These are phyloP conservation scores for Drosophila dives DNA, from an alignment of 2,888 invertebrate species.

Conservation along the genomic window DNA sequence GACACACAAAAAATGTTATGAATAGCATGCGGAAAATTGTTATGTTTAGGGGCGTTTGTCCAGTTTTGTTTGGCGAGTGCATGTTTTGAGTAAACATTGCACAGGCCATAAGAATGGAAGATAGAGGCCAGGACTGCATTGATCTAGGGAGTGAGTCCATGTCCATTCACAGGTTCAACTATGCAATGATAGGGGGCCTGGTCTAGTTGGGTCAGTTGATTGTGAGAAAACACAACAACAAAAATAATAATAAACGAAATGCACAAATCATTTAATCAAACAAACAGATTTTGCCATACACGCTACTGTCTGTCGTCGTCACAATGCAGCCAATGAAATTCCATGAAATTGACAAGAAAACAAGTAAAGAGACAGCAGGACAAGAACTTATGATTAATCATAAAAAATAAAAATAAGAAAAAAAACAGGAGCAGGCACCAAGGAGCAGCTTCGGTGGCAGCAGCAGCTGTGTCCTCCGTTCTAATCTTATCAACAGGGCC, in stretches of 20 bases:
- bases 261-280: conserved; percentile 71
- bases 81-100: conserved; percentile 73
- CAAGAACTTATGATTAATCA: conserved; percentile 54
- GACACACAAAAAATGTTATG: conserved; percentile 15
- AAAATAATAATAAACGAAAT: conserved; percentile 22
- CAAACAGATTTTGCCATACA: conserved; percentile 19
- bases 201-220: conserved; percentile 41
- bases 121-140: conserved; percentile 2
- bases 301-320: conserved; percentile 46
- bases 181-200: conserved; percentile 26
- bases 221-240: conserved; percentile 9
- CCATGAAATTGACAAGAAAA: conserved; percentile 51
- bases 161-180: conserved; percentile 48
- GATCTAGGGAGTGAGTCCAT: conserved; percentile 44
- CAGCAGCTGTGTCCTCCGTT: conserved; percentile 19
- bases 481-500: conserved; percentile 74
- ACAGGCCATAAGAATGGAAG: conserved; percentile 22
- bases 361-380: conserved; percentile 3
- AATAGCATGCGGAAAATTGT: conserved; percentile 37
- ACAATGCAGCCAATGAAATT: conserved; percentile 46
- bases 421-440: conserved; percentile 13
- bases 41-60: conserved; percentile 60
- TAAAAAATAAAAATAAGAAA: conserved; percentile 24
- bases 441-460: conserved; percentile 29
- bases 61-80: conserved; percentile 63